Base-by-base conservation (phyloP, 2,797 vertebrate species). In the Coracias cyanogaster region DNA sequence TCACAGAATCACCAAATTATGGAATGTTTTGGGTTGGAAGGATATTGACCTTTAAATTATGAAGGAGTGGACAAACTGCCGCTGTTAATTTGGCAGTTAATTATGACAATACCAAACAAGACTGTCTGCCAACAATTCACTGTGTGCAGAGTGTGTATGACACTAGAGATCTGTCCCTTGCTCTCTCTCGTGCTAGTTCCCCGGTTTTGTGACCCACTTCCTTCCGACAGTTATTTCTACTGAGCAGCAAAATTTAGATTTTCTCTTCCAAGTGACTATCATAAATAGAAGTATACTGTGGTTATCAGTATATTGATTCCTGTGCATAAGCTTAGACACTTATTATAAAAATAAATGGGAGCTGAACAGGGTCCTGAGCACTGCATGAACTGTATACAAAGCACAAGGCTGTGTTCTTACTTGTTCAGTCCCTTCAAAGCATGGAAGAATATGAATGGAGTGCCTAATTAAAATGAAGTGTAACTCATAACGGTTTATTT, bases 391-490 rank as follows among this genome's bases (percentile, higher is more conserved):
- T 55, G 48, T 58, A 20, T 35, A 73, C 78, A 80, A 60, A 96
- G 25, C 76, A 52, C 57, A 74, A 6, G 49, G 83, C 61, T 72
- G 41, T n/a, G n/a, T 41, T 85, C 92, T 89, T 89, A 80, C 94
- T 94, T 95, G 88, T 54, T 89, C 72, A 54, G 65, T 19, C 87
- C 86, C 12, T 87, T 90, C 79, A 76, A 78, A 90, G 54, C 19
- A 66, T 74, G 64, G 80, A 79, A 55, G 43, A 54, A 65, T 33
- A 83, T 18, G 87, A 94, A 65, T 43, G 19, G 81, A 95, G 85
- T 60, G 87, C 77, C 80, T 91, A 84, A 96, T 93, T 92, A 93
- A 96, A 91, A 95, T 77, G 54, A 96, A 96, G 91, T 82, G 87
- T 79, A 90, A 88, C 79, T 91, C 91, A 21, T 92, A 89, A 90